Base-by-base conservation (phyloP, 2,113 vertebrate species). In the Rutilus rutilus region DNA sequence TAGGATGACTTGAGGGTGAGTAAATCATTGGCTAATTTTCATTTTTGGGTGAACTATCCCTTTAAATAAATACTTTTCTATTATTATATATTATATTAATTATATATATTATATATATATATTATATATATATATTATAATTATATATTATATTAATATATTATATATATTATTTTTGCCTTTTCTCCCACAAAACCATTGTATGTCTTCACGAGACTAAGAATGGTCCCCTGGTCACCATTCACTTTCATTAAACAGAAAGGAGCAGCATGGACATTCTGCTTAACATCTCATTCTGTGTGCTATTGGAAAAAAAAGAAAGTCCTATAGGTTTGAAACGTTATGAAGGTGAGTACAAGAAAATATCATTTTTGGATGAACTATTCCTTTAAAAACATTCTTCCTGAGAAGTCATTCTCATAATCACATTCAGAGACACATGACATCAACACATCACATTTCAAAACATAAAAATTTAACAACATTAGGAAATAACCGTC, bases 401-500 rank as follows among this genome's bases (percentile, higher is more conserved):
- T 80, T 10, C 36, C 21, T 80, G 11, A 42, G 45, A 30, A 78
- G 50, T 39, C 8, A 39, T 47, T 25, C 14, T 57, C 47, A 19
- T 5, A 54, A 60, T 45, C 33, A 80, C 57, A 62, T 17, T 8
- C 59, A 45, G 23, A 17, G 4, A 47, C 42, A 30, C 27, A 21
- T 21, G 27, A 21, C n/a, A 30, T n/a, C 8, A 33, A 10, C 8
- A 78, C 19, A 7, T 39, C 6, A 30, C 45, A 33, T 77, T 54
- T 54, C 47, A 76, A 27, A 33, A 33, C 3, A 33, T 47, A 39
- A 12, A n/a, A 36, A 36, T 42, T n/a, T 52, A 47, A 42, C 21
- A 79, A 79, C 54, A 42, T 62, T 2, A 15, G 80, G n/a, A 60
- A 57, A 1, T 47, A 4, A 54, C 23, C n/a, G 92, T 96, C 88